Conservation (phyloP, 64 coral and sea anemone genomes). For the Porites australiensis region DNA sequence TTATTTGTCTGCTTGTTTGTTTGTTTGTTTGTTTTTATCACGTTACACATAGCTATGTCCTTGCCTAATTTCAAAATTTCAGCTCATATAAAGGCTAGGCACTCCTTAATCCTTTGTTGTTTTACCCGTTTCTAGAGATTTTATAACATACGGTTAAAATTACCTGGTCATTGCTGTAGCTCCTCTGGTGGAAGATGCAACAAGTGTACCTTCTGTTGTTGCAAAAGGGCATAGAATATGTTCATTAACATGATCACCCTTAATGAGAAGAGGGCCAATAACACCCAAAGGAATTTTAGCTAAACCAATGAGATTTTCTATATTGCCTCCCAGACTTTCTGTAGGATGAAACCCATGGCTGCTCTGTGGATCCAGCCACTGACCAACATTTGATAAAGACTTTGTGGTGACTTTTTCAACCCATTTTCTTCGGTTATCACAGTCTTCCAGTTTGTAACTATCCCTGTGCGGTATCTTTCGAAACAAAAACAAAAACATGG, state of each 20-base stretch:
- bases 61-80: no score
- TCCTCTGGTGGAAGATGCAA: conserved; percentile 39
- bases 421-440: conserved; percentile 60
- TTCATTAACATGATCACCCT: conserved; percentile 59
- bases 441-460: conserved; percentile 1
- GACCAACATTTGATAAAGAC: conserved; percentile 30
- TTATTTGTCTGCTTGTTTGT: no score
- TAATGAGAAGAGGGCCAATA: conserved; percentile 54
- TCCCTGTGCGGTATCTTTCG: not conserved
- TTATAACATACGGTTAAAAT: not conserved
- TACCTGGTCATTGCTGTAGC: conserved; percentile 41
- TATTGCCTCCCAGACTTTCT: conserved; percentile 34
- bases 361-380: not conserved
- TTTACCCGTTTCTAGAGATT: no score
- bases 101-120: no score
- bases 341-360: not conserved
- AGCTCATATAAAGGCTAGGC: no score
- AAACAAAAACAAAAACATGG: no score
- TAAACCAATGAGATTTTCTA: conserved; percentile 64
- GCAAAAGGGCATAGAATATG: conserved; percentile 46
- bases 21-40: no score
- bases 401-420: conserved; percentile 9
- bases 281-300: conserved; percentile 59
- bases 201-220: conserved; percentile 54
- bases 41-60: no score